phyloP scores from a whole-genome alignment of 2,888 invertebrate species.

The Tupiocoris notatus region DNA sequence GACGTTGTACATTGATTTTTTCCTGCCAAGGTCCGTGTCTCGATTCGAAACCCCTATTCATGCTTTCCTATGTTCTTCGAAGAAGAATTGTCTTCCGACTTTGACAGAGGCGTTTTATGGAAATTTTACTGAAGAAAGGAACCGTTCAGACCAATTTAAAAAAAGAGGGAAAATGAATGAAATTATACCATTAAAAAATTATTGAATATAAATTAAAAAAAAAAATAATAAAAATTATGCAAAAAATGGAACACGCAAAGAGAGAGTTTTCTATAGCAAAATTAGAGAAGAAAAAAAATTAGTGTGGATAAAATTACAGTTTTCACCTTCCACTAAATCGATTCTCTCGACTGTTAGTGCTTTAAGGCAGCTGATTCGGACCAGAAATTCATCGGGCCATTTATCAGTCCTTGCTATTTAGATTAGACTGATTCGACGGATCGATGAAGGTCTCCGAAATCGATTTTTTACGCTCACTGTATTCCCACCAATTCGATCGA shows the following conservation, averaged over 20 bases:
- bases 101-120: neutral
- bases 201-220: neutral
- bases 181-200: too few species aligned
- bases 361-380: too few species aligned
- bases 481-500: too few species aligned
- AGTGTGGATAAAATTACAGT: too few species aligned
- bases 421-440: too few species aligned
- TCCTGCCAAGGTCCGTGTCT: neutral
- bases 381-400: too few species aligned
- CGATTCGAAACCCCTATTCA: slow-evolving; percentile 5
- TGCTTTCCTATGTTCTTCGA: slow-evolving; percentile 1
- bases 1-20: slow-evolving; percentile 15
- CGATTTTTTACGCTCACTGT: too few species aligned
- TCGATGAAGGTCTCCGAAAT: too few species aligned
- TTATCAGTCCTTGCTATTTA: too few species aligned
- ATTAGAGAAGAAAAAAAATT: too few species aligned
- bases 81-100: neutral
- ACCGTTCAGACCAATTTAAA: neutral
- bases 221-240: neutral
- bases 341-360: too few species aligned
- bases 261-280: neutral
- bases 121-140: neutral
- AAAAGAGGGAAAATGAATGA: neutral
- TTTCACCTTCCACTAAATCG: too few species aligned
- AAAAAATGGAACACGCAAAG: neutral